Evolutionary conservation across 2,888 invertebrate genomes (phyloP).

Genomic region (Drosophila anceps): DNA sequence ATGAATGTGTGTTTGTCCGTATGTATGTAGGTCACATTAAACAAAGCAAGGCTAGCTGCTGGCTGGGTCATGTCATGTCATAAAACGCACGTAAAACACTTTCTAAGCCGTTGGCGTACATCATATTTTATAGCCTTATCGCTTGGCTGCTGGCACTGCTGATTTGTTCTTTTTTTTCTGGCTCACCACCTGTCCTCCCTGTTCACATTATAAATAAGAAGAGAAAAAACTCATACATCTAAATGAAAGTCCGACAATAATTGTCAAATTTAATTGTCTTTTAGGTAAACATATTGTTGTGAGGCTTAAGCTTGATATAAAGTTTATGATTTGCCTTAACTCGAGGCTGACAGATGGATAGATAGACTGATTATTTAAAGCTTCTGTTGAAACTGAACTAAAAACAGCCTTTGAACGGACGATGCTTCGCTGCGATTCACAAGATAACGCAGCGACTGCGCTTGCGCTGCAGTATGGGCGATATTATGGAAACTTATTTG

Average conservation of each 20-base stretch:
- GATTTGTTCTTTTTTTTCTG: neutral
- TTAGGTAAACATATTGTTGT: neutral
- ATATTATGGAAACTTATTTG: too few species aligned
- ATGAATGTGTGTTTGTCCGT: neutral
- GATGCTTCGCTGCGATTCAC: too few species aligned
- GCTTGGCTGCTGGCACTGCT: neutral
- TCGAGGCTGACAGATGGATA: too few species aligned
- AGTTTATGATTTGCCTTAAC: neutral
- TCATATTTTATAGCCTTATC: constrained; percentile 19
- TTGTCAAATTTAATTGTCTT: constrained; percentile 34
- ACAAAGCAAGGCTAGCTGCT: constrained; percentile 9
- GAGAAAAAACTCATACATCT: constrained; percentile 6
- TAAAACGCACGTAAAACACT: constrained; percentile 5
- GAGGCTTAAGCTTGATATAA: neutral
- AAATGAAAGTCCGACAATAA: constrained; percentile 41
- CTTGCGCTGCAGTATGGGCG: too few species aligned
- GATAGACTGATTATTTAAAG: too few species aligned
- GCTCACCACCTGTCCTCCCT: neutral
- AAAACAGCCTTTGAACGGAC: too few species aligned
- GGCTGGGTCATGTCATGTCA: constrained; percentile 8
- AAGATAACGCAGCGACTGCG: too few species aligned
- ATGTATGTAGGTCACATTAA: constrained; percentile 9
- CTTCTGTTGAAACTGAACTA: too few species aligned
- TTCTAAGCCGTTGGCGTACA: constrained; percentile 1
- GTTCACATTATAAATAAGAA: neutral